These are phyloP conservation scores for Philereme transversata DNA, from an alignment of 2,888 invertebrate species.

Conservation along the genomic window DNA sequence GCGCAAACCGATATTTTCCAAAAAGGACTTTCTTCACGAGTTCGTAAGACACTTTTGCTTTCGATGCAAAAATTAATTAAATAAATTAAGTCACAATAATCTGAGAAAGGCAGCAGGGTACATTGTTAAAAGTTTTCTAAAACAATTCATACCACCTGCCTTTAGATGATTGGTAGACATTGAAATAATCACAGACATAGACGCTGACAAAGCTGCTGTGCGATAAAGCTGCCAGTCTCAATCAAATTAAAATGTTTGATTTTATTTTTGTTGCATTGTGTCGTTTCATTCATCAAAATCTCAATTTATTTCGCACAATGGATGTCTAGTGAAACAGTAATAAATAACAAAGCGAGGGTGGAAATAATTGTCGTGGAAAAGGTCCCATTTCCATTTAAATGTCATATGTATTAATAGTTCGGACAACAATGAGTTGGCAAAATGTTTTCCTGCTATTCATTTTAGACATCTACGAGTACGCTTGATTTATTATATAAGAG, in stretches of 20 bases:
- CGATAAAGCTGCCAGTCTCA: neutral
- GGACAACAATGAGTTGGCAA: constrained; percentile 28
- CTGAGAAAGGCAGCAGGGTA: no score
- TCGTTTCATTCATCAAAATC: constrained; percentile 24
- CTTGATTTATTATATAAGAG: no score
- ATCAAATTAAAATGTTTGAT: neutral
- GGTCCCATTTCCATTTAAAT: constrained; percentile 33
- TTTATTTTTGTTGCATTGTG: constrained; percentile 9
- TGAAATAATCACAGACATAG: no score
- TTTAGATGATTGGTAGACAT: no score
- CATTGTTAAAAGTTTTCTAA: no score
- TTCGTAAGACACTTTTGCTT: no score
- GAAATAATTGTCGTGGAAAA: constrained; percentile 29
- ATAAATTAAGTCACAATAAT: no score
- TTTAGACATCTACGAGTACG: neutral
- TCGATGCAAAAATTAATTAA: no score
- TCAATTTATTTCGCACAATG: constrained; percentile 35
- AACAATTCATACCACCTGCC: no score
- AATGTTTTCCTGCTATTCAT: constrained; percentile 20
- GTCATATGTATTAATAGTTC: constrained; percentile 29
- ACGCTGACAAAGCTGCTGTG: no score
- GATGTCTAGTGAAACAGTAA: constrained; percentile 36
- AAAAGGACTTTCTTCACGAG: no score
- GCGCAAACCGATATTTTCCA: no score
- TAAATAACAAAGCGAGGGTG: constrained; percentile 31